Evolutionary conservation across 2,113 vertebrate genomes (phyloP), one percentile per base, ranked within the genome.

Genomic region (Ursus arctos): DNA sequence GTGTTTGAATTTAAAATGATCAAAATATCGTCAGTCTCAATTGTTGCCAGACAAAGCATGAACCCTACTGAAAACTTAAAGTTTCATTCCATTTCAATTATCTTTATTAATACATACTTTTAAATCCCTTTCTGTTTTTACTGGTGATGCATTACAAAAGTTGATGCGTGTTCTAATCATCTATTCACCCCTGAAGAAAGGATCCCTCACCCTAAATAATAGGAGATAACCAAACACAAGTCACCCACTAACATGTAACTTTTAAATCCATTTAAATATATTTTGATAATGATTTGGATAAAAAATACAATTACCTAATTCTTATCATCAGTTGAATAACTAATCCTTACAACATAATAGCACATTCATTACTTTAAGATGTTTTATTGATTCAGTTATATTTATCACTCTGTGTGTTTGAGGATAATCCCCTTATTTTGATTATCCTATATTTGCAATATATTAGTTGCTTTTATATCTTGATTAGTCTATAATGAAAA

Each of bases 391-490:
- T 36, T 43, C 24, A 65, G 7, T 82, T 85, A 26, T 53, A 36
- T 74, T 94, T 74, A 33, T 83, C 26, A 69, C 18, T 55, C 12
- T 57, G 13, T 76, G 47, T 43, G 9, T 81, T 90, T 94, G 76
- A 76, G 31, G 31, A 31, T 28, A 72, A 79, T 14, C 49, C 14
- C 2, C 67, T 59, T 76, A 40, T 65, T 88, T 74, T 83, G 18
- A 77, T 88, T 84, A 79, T 89, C n/a, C 9, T 61, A 59, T 31
- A 83, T 88, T 83, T 67, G 15, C 6, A 92, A 63, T 59, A 83
- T 36, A 31, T n/a, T 80, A 67, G 22, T 87, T 71, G 26, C 1
- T 55, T 80, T 91, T 72, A 81, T 74, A 57, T 57, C 16, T 79
- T 72, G 40, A 43, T 65, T 13, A 67, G 55, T 87, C 36, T 82